Base-by-base conservation (phyloP, 1,140 invertebrate species). In the Thalassaphorura encarpata region DNA sequence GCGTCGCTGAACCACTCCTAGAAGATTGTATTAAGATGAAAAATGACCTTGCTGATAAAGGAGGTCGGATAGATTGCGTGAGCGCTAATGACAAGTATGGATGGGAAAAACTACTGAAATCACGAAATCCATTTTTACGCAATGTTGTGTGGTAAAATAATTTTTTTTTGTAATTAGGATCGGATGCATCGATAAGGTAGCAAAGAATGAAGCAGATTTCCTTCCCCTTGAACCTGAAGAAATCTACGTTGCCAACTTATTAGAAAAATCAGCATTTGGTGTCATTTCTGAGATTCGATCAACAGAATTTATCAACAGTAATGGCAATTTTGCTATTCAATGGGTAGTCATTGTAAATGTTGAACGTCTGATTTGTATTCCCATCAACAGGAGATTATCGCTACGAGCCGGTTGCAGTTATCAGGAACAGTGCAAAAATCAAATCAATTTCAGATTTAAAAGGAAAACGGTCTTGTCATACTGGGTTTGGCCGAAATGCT, bases 381-480 rank as follows among this genome's bases (percentile, higher is more conserved):
- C n/a, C n/a, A n/a, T n/a, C n/a, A n/a, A n/a, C n/a, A n/a, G n/a
- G n/a, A n/a, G n/a, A n/a, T 50, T 85, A 84, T 68, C 76, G 83
- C 26, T 87, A 87, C 66, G 81, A 87, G 70, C 83, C 83, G 3
- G 83, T 87, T 0, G 84, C 83, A 6, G 78, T 89, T 2, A 75
- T 88, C 0, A 81, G 81, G 66, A 85, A 85, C 56, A 77, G 80
- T 41, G 70, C 80, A 2, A 67, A 78, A 0, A 81, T 87, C 40
- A 75, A 77, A 47, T 78, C 73, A 26, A 68, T 84, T 15, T 72
- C 80, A 49, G 78, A 80, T 47, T 68, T 89, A 19, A 78, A 78
- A 48, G 83, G 83, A 6, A 72, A 84, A 29, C 83, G 80, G 60
- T 87, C 85, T 1, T 89, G 85, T 67, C 85, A 88, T 67, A 86